Evolutionary conservation across 2,113 vertebrate genomes (phyloP).

Genomic region (Xenopus laevis): DNA sequence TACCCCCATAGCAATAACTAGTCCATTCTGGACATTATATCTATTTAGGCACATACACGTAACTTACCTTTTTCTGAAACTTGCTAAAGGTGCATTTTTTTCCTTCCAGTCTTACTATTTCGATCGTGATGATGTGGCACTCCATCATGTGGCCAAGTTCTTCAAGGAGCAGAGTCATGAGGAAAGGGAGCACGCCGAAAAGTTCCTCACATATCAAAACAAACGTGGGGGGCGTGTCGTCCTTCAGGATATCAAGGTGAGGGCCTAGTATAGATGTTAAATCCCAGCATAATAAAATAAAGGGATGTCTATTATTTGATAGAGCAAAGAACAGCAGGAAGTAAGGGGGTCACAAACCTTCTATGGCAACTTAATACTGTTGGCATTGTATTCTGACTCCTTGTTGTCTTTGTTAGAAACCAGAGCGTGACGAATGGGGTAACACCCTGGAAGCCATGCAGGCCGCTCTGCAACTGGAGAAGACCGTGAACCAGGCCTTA

Average conservation of each 20-base stretch:
- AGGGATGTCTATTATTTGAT: no score
- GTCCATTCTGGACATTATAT: no score
- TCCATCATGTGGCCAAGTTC: slow-evolving; percentile 67
- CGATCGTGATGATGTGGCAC: slow-evolving; percentile 73
- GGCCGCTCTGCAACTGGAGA: slow-evolving; percentile 74
- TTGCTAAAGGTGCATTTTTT: not conserved
- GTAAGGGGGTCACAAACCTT: no score
- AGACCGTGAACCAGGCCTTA: slow-evolving; percentile 74
- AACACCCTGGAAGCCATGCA: slow-evolving; percentile 74
- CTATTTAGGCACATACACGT: no score
- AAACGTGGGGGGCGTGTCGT: slow-evolving; percentile 70
- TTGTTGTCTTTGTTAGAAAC: slow-evolving; percentile 52
- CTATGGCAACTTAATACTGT: no score
- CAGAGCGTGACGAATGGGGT: slow-evolving; percentile 70
- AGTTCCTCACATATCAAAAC: slow-evolving; percentile 73
- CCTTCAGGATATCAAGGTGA: slow-evolving; percentile 75
- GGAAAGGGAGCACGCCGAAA: slow-evolving; percentile 72
- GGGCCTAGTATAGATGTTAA: not conserved
- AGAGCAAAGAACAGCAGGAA: no score
- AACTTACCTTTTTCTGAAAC: no score
- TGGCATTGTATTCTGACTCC: no score
- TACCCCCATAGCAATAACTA: no score
- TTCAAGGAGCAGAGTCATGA: slow-evolving; percentile 74
- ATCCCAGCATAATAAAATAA: not conserved
- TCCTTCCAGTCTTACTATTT: slow-evolving; percentile 71